These are phyloP conservation scores for Cynopterus sphinx DNA, from an alignment of 2,797 vertebrate species.

Conservation along the genomic window DNA sequence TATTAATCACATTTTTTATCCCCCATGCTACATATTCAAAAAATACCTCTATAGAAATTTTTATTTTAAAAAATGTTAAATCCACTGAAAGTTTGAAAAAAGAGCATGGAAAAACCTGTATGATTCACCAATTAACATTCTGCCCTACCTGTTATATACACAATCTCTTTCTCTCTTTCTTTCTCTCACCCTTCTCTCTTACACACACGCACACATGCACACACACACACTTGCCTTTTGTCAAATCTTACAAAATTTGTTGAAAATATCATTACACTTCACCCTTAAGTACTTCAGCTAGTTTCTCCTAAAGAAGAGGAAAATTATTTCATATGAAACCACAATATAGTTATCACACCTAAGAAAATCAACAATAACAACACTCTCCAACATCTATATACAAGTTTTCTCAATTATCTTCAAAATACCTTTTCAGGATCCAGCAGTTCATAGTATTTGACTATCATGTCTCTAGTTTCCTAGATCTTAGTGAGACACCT, in stretches of 20 bases:
- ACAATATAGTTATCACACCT: background rate
- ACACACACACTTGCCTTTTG: background rate
- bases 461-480: background rate
- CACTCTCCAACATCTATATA: background rate
- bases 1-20: background rate
- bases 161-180: no score
- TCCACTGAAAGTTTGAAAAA: background rate
- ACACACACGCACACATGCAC: background rate
- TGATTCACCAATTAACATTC: background rate
- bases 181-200: no score
- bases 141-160: background rate
- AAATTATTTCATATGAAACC: background rate
- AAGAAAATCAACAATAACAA: background rate
- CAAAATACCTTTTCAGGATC: background rate
- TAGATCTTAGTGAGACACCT: background rate
- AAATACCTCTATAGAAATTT: background rate
- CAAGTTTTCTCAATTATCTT: background rate
- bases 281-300: background rate
- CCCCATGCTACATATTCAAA: background rate
- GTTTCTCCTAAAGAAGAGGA: background rate
- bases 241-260: background rate
- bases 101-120: background rate
- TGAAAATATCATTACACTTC: background rate
- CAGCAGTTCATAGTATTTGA: background rate
- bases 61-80: conserved; percentile 36